Base-by-base conservation (phyloP, 1,140 invertebrate genomes). In the Trachelipus rathkii region DNA sequence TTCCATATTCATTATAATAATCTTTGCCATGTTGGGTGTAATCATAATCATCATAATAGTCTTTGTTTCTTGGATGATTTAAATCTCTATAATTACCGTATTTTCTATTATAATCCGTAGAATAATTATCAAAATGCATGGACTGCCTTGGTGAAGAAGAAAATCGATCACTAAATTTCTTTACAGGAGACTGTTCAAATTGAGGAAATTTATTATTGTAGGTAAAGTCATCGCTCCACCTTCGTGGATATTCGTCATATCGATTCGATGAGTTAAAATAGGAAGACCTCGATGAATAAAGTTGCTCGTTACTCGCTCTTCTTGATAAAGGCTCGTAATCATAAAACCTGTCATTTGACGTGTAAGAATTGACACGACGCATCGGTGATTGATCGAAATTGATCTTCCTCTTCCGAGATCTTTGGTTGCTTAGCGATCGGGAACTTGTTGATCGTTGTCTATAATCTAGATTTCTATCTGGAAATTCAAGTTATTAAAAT, bases 401-500 rank as follows among this genome's bases (percentile, higher is more conserved):
- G 1, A 19, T 13, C 8, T 60, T 60, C 11, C 50, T 13, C 50
- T 60, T 60, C 19, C 50, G 11, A 15, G 50, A 8, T 8, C 50
- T 60, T 60, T 60, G 50, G 19, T 15, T 19, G 19, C 50, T 19
- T 15, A 60, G 3, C 19, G 50, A 60, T 60, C 50, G 50, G 50
- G 50, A 19, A 60, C 19, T 60, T 19, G 19, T 19, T 13, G 50
- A 13, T 15, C 50, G 50, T 8, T 60, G 50, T 19, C 19, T 60
- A 60, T 60, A 60, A 74, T 74, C 53, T 66, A 74, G 53, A 68
- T 68, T 66, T 74, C 44, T 74, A 74, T 74, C 53, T 74, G 66
- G 44, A 74, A 66, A 66, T 74, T 66, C 66, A 74, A 66, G 33
- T 6, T 1, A 33, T 33, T 33, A 33, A 33, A 33, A 33, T 1